Evolutionary conservation across 2,888 invertebrate species (phyloP).

Genomic region (Habrosyne pyritoides): DNA sequence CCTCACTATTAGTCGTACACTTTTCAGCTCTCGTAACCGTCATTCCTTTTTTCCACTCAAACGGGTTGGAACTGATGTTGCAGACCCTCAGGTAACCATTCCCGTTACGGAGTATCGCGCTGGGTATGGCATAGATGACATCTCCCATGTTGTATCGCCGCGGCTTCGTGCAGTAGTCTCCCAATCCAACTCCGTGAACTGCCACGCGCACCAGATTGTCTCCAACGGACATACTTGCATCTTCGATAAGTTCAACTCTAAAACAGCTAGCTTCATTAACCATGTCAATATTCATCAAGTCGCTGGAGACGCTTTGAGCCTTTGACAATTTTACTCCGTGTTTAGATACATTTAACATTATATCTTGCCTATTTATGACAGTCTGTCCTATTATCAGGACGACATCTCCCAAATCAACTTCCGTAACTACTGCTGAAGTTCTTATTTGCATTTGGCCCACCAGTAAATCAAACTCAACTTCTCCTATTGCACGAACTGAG

Average conservation of each 20-base stretch:
- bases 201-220: not conserved
- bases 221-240: not conserved
- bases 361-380: too few species aligned
- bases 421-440: too few species aligned
- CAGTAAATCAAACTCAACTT: not conserved
- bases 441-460: not conserved
- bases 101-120: too few species aligned
- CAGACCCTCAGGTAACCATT: too few species aligned
- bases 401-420: too few species aligned
- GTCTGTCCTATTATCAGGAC: too few species aligned
- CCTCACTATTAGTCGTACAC: too few species aligned
- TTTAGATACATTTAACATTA: too few species aligned
- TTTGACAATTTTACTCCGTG: too few species aligned
- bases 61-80: not conserved
- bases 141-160: not conserved
- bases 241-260: not conserved
- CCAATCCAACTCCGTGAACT: not conserved
- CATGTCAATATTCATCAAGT: too few species aligned
- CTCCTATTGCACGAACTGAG: not conserved
- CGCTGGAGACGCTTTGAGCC: too few species aligned
- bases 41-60: not conserved
- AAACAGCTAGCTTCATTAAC: not conserved
- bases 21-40: not conserved
- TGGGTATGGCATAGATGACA: not conserved
- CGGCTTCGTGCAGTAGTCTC: not conserved